Conservation (phyloP, 2,797 vertebrate species). For the Fistularia tabacaria region DNA sequence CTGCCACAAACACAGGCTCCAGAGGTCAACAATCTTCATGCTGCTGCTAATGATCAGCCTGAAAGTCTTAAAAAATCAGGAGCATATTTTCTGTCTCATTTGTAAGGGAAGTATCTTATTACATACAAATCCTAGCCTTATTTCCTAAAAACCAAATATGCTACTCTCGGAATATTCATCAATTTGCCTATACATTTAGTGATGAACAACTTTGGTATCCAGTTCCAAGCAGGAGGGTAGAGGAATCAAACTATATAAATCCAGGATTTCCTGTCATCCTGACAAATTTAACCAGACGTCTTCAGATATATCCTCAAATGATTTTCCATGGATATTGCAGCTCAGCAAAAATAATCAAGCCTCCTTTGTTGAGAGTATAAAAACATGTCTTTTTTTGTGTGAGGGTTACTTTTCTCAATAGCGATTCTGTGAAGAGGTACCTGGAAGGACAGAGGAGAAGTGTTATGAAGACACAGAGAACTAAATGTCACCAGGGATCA, state of each 20-base stretch:
- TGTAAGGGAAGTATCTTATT: too few species aligned
- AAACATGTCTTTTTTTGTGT: too few species aligned
- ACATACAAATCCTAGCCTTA: too few species aligned
- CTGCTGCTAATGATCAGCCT: too few species aligned
- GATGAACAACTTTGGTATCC: conserved; percentile 25
- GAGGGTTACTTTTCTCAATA: too few species aligned
- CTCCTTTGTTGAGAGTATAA: too few species aligned
- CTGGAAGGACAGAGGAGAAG: not conserved
- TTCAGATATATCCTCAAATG: conserved; percentile 5
- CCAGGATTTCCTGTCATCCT: conserved; percentile 29
- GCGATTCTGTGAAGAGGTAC: too few species aligned
- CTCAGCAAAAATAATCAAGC: conserved; percentile 30
- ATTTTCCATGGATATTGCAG: conserved; percentile 26
- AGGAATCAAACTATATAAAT: conserved; percentile 19
- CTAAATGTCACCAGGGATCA: conserved; percentile 38
- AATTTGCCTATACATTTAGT: conserved; percentile 11
- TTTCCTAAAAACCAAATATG: too few species aligned
- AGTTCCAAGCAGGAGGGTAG: conserved; percentile 23
- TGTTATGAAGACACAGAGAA: conserved; percentile 16
- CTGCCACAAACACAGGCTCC: too few species aligned
- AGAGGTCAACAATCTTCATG: too few species aligned
- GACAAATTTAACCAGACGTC: conserved; percentile 10
- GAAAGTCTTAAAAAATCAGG: too few species aligned
- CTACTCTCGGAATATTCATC: conserved; percentile 31
- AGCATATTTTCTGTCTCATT: too few species aligned